These are phyloP conservation scores for Caenorhabditis angaria DNA, from an alignment of 2,888 invertebrate genomes.

Conservation along the genomic window DNA sequence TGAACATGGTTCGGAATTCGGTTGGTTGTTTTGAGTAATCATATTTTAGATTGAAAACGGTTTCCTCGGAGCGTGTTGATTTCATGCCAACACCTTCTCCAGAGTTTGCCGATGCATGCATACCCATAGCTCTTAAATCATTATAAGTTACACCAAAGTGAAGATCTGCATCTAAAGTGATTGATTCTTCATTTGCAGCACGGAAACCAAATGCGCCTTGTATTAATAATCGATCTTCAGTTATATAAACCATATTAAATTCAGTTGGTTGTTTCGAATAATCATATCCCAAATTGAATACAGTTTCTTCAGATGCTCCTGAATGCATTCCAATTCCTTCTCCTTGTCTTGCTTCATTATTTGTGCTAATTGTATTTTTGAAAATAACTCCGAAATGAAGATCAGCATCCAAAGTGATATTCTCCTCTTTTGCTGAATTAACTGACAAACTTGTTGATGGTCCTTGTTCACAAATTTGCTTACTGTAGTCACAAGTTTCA, in stretches of 20 bases:
- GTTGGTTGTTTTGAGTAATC: slow-evolving; percentile 59
- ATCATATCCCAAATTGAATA: slow-evolving; percentile 57
- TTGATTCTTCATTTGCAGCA: slow-evolving; percentile 37
- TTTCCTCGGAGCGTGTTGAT: slow-evolving; percentile 55
- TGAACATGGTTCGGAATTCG: slow-evolving; percentile 46
- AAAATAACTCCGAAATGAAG: slow-evolving; percentile 30
- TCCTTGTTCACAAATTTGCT: slow-evolving; percentile 13
- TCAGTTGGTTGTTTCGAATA: slow-evolving; percentile 57
- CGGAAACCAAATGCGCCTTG: slow-evolving; percentile 42
- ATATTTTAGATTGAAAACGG: slow-evolving; percentile 55
- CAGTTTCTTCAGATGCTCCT: slow-evolving; percentile 54
- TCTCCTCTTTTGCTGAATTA: slow-evolving; percentile 22
- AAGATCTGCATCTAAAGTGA: slow-evolving; percentile 40
- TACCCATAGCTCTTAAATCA: slow-evolving; percentile 34
- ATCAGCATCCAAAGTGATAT: slow-evolving; percentile 39
- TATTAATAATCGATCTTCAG: slow-evolving; percentile 36
- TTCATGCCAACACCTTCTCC: slow-evolving; percentile 47
- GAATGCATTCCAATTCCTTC: slow-evolving; percentile 50
- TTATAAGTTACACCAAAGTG: slow-evolving; percentile 30
- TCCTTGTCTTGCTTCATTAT: slow-evolving; percentile 35
- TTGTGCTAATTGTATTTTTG: slow-evolving; percentile 20
- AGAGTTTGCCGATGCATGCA: slow-evolving; percentile 34
- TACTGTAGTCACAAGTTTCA: slow-evolving; percentile 16
- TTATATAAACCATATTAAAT: slow-evolving; percentile 46
- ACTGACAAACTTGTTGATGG: slow-evolving; percentile 19